Conservation (phyloP, 2,888 invertebrate genomes). For the Amiota mariae region DNA sequence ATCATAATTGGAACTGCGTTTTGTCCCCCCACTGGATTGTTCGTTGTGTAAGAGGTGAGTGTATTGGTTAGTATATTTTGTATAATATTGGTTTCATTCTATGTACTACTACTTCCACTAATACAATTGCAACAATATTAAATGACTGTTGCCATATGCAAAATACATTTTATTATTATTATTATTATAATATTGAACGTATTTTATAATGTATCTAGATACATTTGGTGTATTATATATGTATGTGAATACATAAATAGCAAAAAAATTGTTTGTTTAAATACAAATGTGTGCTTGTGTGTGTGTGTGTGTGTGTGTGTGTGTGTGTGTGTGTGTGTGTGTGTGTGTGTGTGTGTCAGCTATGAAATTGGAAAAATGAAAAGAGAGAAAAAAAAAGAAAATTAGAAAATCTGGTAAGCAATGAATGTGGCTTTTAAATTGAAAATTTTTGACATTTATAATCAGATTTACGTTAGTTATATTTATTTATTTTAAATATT, state of each 20-base stretch:
- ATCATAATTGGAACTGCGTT: constrained; percentile 56
- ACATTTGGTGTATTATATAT: not conserved
- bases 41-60: constrained; percentile 3
- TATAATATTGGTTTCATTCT: constrained; percentile 16
- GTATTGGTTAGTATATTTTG: constrained; percentile 25
- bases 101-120: not conserved
- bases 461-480: constrained; percentile 52
- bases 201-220: no score
- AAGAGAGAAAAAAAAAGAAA: no score
- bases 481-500: constrained; percentile 50
- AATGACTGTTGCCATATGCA: constrained; percentile 2
- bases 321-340: constrained; percentile 25
- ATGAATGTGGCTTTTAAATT: constrained; percentile 17
- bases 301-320: constrained; percentile 25
- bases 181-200: not conserved
- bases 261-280: not conserved
- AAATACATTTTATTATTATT: constrained; percentile 15
- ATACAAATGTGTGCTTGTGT: not conserved
- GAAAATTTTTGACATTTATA: constrained; percentile 48
- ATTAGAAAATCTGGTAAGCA: not conserved
- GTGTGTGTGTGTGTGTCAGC: constrained; percentile 23
- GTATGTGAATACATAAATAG: not conserved
- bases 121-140: no score
- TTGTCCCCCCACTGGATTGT: not conserved
- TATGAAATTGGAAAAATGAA: constrained; percentile 3